A percentile compares a stretch with the other conserved stretches of the same genome.
Evolutionary conservation across 2,113 vertebrate species (phyloP).

Genomic region (Heterotis niloticus): DNA sequence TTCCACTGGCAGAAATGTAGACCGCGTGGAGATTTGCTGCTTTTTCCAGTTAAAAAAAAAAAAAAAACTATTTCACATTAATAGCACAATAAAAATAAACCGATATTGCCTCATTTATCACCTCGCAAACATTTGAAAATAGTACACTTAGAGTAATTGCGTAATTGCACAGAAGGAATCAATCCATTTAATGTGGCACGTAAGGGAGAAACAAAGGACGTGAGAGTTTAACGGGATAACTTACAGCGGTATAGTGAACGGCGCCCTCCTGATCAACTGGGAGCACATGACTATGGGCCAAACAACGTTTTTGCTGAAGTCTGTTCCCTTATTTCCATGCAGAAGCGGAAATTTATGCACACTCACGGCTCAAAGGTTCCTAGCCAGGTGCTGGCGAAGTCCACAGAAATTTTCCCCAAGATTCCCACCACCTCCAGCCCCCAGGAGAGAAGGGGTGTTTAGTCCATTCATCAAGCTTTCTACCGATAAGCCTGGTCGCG

Average conservation of each 20-base stretch:
- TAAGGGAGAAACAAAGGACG: neutral
- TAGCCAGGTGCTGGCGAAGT: neutral
- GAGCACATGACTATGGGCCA: conserved; percentile 43
- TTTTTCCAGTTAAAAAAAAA: neutral
- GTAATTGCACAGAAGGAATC: neutral
- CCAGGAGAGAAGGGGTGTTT: conserved; percentile 24
- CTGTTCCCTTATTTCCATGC: conserved; percentile 36
- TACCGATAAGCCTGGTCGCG: conserved; percentile 45
- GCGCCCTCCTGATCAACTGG: conserved; percentile 37
- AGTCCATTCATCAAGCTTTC: conserved; percentile 42
- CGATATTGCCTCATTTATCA: too few species aligned
- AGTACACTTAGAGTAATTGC: neutral
- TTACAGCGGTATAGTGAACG: conserved; percentile 24
- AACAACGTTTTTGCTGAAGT: neutral
- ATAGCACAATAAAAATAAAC: neutral
- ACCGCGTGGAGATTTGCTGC: neutral
- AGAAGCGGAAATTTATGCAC: neutral
- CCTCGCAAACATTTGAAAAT: too few species aligned
- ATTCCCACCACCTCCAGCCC: neutral
- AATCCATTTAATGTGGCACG: neutral
- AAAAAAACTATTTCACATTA: neutral
- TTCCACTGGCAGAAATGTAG: neutral
- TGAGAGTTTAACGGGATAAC: conserved; percentile 22
- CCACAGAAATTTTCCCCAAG: neutral
- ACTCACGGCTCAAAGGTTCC: neutral